Base-by-base conservation (phyloP, 1,140 invertebrate genomes). In the Lycorma delicatula region DNA sequence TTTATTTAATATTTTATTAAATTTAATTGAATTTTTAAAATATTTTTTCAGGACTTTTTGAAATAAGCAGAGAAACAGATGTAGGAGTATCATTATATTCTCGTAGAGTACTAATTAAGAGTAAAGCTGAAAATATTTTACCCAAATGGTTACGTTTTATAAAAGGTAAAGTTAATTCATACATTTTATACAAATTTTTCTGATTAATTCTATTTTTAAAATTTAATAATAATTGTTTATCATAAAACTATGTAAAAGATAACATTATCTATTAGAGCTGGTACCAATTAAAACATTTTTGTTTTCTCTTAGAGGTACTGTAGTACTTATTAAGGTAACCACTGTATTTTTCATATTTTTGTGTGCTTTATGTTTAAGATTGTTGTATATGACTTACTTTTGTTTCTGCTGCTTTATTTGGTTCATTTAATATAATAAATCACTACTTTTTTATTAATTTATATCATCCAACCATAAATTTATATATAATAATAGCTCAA, bases 121-220 rank as follows among this genome's bases (percentile, higher is more conserved):
- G 82, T 61, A 90, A 87, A 69, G 86, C 91, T 0, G 92, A 93
- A 58, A 87, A 92, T 68, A 82, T 98, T 60, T 73, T 98, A 59
- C 94, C 94, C 1, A 93, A 93, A 70, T 98, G 93, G 92, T 74
- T 97, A 46, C 74, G 93, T 65, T 98, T 97, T 74, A 74, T 97
- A 1, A 96, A 91, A 86, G 90, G 87, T 86, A 71, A 55, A 51
- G 34, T 54, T 31, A 38, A 29, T 58, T 41, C 36, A 20, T 16
- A 44, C 7, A 3, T 18, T 22, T 20, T 22, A 16, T 44, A 44
- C 18, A 44, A 5, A 34, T 34, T 44, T 1, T 56, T 25, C 1
- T n/a, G n/a, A n/a, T n/a, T 3, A 58, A 53, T 44, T 56, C 38
- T 60, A n/a, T 36, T 62, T 26, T 54, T 23, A 34, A 34, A 34